Evolutionary conservation across 2,113 vertebrate genomes (phyloP).

Genomic region (Saguinus midas): DNA sequence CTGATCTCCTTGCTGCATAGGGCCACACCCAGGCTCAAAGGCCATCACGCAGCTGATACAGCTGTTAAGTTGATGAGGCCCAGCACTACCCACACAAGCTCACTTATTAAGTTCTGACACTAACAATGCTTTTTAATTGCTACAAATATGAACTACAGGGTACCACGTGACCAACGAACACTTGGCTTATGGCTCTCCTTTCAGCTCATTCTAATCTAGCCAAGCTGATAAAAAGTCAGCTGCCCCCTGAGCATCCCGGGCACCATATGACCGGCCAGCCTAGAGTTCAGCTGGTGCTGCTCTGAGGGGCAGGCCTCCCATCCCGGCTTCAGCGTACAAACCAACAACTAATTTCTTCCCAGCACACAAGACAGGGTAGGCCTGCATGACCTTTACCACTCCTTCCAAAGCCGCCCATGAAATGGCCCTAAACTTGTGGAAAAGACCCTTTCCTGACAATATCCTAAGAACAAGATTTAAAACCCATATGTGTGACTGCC

Average conservation of each 20-base stretch:
- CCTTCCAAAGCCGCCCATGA: not conserved
- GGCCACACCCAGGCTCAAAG: not conserved
- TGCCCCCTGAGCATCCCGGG: not conserved
- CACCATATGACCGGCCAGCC: not conserved
- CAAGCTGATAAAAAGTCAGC: not conserved
- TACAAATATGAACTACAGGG: not conserved
- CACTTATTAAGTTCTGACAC: not conserved
- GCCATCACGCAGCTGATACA: not conserved
- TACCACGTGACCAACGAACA: not conserved
- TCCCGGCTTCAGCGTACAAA: rapidly evolving
- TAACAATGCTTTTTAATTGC: not conserved
- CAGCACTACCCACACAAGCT: not conserved
- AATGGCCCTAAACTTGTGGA: not conserved
- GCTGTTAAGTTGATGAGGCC: not conserved
- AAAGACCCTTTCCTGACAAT: not conserved
- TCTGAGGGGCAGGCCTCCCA: not conserved
- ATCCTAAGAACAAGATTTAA: not conserved
- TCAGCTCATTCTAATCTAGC: not conserved
- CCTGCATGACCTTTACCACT: not conserved
- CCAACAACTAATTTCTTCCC: not conserved
- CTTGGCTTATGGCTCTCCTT: not conserved
- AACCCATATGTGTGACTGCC: not conserved
- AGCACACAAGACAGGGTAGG: not conserved
- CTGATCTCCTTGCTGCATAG: no score
- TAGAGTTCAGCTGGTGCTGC: not conserved